A percentile compares a stretch with the other conserved stretches of the same genome.
Conservation (phyloP, 30 jellyfish, hydroid and myxozoan genomes). For the Aurelia sp. region DNA sequence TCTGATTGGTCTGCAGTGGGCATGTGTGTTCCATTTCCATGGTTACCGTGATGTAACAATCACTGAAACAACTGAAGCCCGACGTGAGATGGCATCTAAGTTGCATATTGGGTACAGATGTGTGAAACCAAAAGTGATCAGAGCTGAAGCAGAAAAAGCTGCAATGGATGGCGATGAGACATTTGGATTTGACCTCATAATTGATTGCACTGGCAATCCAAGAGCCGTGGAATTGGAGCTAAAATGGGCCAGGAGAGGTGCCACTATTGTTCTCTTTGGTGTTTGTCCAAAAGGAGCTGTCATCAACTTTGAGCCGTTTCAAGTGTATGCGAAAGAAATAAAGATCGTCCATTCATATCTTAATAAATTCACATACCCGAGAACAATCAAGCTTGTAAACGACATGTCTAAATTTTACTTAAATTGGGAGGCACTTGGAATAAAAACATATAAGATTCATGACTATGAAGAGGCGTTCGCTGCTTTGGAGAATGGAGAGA, state of each 20-base stretch:
- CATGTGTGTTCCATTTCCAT: constrained; percentile 87
- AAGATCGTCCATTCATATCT: constrained; percentile 75
- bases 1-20: constrained; percentile 86
- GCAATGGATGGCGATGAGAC: constrained; percentile 60
- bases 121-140: constrained; percentile 54
- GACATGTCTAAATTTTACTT: constrained; percentile 85
- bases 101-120: constrained; percentile 71
- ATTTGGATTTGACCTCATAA: constrained; percentile 87
- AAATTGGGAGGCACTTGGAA: constrained; percentile 75
- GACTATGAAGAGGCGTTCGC: constrained; percentile 84
- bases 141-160: constrained; percentile 40
- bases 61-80: constrained; percentile 76
- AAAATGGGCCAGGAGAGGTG: constrained; percentile 87
- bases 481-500: constrained; percentile 76
- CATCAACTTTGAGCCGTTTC: constrained; percentile 79
- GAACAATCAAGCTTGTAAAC: constrained; percentile 66
- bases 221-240: constrained; percentile 73
- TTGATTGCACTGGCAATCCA: constrained; percentile 89
- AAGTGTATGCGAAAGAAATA: constrained; percentile 77
- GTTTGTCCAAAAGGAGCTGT: constrained; percentile 77
- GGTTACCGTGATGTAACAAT: constrained; percentile 89
- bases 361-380: constrained; percentile 77
- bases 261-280: constrained; percentile 87
- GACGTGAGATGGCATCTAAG: constrained; percentile 80
- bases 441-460: constrained; percentile 59